These are phyloP conservation scores for Eumeta japonica DNA, from an alignment of 1,140 invertebrate genomes.

Conservation along the genomic window DNA sequence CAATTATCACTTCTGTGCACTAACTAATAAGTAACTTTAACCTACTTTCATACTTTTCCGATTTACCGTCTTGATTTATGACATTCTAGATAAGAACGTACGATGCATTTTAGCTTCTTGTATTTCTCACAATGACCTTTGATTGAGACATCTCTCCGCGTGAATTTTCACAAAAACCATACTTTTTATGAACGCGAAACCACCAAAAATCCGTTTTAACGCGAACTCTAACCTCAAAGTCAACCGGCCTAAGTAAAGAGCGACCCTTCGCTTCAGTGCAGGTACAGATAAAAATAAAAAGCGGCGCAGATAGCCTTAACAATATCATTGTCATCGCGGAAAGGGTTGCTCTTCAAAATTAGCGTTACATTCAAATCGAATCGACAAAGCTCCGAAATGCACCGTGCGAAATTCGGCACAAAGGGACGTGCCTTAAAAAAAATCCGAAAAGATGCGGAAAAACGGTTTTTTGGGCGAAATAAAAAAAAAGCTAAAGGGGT, in stretches of 20 bases:
- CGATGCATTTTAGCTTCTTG: too few species aligned
- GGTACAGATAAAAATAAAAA: constrained; percentile 26
- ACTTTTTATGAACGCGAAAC: too few species aligned
- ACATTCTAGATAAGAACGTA: too few species aligned
- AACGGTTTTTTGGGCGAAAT: constrained; percentile 21
- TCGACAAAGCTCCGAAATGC: constrained; percentile 32
- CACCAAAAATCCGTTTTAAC: too few species aligned
- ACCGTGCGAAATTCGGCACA: constrained; percentile 51
- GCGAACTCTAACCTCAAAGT: constrained; percentile 17
- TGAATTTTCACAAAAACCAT: constrained; percentile 29
- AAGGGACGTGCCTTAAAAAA: constrained; percentile 9
- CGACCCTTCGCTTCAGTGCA: constrained; percentile 31
- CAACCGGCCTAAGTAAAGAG: constrained; percentile 40
- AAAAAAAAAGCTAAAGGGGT: constrained; percentile 27
- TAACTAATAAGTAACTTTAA: too few species aligned
- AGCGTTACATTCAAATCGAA: constrained; percentile 41
- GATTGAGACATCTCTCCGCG: constrained; percentile 29
- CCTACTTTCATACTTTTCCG: too few species aligned
- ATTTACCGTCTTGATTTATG: too few species aligned
- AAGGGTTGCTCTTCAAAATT: constrained; percentile 44
- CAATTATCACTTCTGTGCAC: too few species aligned
- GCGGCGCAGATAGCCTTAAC: constrained; percentile 22
- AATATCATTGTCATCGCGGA: constrained; percentile 24
- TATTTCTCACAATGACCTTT: constrained; percentile 38
- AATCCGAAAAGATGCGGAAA: constrained; percentile 15